A percentile compares a stretch with the other conserved stretches of the same genome.
Evolutionary conservation across 2,797 vertebrate species (phyloP).

Genomic region (Danio tinwini): DNA sequence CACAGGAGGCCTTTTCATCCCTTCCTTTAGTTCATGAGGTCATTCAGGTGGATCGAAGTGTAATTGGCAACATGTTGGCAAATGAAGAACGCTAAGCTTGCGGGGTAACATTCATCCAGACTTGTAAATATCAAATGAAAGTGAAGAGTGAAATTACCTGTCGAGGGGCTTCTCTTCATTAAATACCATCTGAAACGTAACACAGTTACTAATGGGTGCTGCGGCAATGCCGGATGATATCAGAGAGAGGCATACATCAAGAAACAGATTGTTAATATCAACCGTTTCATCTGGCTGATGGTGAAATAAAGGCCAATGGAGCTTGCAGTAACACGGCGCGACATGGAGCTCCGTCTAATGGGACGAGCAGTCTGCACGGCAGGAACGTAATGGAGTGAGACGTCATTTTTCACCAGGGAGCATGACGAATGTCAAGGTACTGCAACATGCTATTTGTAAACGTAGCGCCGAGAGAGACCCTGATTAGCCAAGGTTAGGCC

Average conservation of each 20-base stretch:
- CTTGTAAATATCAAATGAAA: slow-evolving; percentile 85
- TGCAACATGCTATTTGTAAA: slow-evolving; percentile 77
- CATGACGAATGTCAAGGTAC: slow-evolving; percentile 81
- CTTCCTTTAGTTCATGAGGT: slow-evolving; percentile 75
- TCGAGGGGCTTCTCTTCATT: slow-evolving; percentile 77
- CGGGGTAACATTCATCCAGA: slow-evolving; percentile 78
- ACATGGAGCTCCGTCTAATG: slow-evolving; percentile 79
- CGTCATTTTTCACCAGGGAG: slow-evolving; percentile 82
- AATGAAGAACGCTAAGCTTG: slow-evolving; percentile 68
- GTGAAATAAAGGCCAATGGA: slow-evolving; percentile 88
- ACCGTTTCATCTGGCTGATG: slow-evolving; percentile 84
- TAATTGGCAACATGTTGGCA: slow-evolving; percentile 79
- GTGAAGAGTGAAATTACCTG: slow-evolving; percentile 79
- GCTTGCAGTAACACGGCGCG: slow-evolving; percentile 83
- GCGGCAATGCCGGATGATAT: slow-evolving; percentile 63
- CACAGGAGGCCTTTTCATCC: slow-evolving; percentile 69
- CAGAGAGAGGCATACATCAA: slow-evolving; percentile 78
- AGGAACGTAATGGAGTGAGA: slow-evolving; percentile 83
- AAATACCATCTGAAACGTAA: slow-evolving; percentile 80
- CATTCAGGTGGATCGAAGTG: slow-evolving; percentile 82
- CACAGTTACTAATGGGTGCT: slow-evolving; percentile 72
- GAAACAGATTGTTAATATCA: slow-evolving; percentile 87
- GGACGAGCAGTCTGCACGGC: slow-evolving; percentile 80
- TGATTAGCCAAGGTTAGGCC: slow-evolving; percentile 69
- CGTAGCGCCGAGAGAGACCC: slow-evolving; percentile 73